These are phyloP conservation scores for Acrossocheilus wenchowensis DNA, from an alignment of 2,797 vertebrate species.

Conservation along the genomic window DNA sequence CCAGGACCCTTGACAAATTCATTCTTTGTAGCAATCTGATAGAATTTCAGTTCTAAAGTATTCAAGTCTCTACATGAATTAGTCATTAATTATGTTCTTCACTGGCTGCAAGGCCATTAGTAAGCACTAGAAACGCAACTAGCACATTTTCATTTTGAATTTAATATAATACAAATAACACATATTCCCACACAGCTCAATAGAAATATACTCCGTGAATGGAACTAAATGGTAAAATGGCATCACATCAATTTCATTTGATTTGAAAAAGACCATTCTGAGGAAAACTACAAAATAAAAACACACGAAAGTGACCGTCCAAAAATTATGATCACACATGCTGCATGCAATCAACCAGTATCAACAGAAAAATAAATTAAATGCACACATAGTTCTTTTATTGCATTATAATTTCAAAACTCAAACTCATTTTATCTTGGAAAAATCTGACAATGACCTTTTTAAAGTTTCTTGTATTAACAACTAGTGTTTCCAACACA, in stretches of 20 bases:
- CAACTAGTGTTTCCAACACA: not conserved
- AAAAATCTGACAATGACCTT: not conserved
- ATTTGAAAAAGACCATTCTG: not conserved
- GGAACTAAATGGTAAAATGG: not conserved
- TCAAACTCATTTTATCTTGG: not conserved
- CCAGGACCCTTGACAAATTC: too few relatives aligned
- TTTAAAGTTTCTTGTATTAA: slow-evolving; percentile 8
- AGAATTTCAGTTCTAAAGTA: not conserved
- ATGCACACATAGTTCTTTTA: not conserved
- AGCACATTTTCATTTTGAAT: not conserved
- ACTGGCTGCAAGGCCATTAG: not conserved
- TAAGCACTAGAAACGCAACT: not conserved
- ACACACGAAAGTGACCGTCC: not conserved
- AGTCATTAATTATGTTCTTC: not conserved
- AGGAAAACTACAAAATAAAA: not conserved
- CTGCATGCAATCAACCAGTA: slow-evolving; percentile 11
- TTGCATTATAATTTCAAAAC: not conserved
- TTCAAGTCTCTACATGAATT: not conserved
- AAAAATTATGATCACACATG: not conserved
- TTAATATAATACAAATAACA: not conserved
- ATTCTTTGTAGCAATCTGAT: not conserved
- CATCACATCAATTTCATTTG: not conserved
- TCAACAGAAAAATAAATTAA: not conserved
- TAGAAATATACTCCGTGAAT: not conserved
- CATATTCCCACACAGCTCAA: not conserved